Evolutionary conservation across 2,113 vertebrate species (phyloP), one percentile per base, ranked within the genome.

Genomic region (Sprattus sprattus): DNA sequence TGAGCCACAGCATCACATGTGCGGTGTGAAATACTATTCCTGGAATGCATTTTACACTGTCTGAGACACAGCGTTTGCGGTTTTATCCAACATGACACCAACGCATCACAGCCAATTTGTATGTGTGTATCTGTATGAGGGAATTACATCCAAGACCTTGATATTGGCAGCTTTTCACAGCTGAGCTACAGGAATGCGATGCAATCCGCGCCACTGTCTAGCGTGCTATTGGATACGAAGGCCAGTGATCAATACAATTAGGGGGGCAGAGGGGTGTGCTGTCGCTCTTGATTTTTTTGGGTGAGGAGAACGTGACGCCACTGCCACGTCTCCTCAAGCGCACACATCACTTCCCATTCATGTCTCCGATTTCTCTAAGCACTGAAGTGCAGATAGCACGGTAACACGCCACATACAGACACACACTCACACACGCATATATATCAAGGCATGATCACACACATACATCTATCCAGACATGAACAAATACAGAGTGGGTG

Each of bases 321-420:
- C 54, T 16, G 86, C 88, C 92, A 39, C 86, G 83, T 91, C 82
- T 52, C 83, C 88, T 89, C 67, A 89, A 89, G 92, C 86, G 86
- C 85, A 87, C 87, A 84, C 90, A 86, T 92, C 93, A 89, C 87
- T 89, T 93, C 86, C 82, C 54, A 92, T 92, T 39, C 89, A 87
- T 67, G 81, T 92, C 89, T 83, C 81, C 54, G 85, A 81, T 57
- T 64, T 78, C 32, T 22, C 46, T 50, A 52, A 81, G 86, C 82
- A 46, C 49, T n/a, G 45, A 45, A 15, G 84, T 81, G 85, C 84
- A 81, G 85, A 84, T 54, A 75, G 15, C 6, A 32, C 9, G 25
- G 5, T 10, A 39, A 15, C 67, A 39, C 25, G 9, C 28, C 11
- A 75, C 28, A 39, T 32, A 11, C 71, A 75, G 0, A 75, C 28